phyloP scores from a whole-genome alignment of 35 echinoderm and acorn worm genomes.

The Heliocidaris tuberculata region DNA sequence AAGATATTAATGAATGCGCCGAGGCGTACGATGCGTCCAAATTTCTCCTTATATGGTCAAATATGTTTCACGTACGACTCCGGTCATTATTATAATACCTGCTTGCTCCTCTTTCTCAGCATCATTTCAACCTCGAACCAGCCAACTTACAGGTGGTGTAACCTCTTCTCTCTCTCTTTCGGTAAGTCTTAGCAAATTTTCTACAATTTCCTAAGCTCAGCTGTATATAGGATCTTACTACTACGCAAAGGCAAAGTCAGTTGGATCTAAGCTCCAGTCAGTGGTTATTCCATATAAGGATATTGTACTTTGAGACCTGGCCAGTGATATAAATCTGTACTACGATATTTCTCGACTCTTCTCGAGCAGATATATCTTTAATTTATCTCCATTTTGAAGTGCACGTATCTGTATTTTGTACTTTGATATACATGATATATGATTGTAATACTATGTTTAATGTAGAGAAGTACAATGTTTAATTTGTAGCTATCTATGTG shows the following conservation, averaged over 20 bases:
- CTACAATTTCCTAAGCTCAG: neutral
- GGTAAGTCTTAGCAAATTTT: slow-evolving; percentile 33
- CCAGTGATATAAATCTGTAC: neutral
- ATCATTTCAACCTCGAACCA: slow-evolving; percentile 25
- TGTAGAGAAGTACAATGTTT: neutral
- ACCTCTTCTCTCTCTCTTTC: slow-evolving; percentile 29
- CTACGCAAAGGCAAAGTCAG: neutral
- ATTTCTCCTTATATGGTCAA: slow-evolving; percentile 58
- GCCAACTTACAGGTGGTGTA: slow-evolving; percentile 30
- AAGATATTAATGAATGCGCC: slow-evolving; percentile 50
- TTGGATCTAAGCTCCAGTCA: neutral
- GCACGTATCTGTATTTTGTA: neutral
- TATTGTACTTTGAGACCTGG: neutral
- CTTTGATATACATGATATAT: neutral
- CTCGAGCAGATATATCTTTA: neutral
- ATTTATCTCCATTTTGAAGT: neutral
- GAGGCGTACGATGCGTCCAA: slow-evolving; percentile 53
- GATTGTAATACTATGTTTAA: no score
- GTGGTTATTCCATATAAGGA: slow-evolving; percentile 26
- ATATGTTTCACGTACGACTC: slow-evolving; percentile 35
- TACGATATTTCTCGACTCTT: neutral
- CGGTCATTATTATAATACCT: slow-evolving; percentile 37
- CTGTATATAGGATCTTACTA: neutral
- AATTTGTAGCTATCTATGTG: neutral
- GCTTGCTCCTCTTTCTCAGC: neutral